Evolutionary conservation across 1,140 invertebrate species (phyloP), one percentile per base, ranked within the genome.

Genomic region (Reticulitermes speratus): DNA sequence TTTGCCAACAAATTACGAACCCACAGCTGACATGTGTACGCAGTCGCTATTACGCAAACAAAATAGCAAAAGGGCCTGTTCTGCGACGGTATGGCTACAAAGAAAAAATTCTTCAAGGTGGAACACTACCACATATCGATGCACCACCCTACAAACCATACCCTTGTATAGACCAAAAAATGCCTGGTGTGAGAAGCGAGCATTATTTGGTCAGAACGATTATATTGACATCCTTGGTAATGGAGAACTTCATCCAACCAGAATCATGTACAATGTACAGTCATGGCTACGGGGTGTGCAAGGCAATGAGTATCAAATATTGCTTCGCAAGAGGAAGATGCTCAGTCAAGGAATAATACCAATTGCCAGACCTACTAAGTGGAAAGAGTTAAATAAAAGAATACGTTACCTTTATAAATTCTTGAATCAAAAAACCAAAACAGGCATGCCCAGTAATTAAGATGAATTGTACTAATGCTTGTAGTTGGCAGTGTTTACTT

Each of bases 141-240:
- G 82, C 91, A 91, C 44, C 89, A 90, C 44, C 90, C 90, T 88
- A 88, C 94, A 38, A n/a, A 93, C 94, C 23, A 93, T 97, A 89
- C 95, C 95, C 6, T 90, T 93, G 55, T 97, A 97, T 91, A 88
- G 93, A 87, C 96, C 96, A 1, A 93, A 92, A 88, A 93, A 97
- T 91, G 87, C 89, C 2, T 99, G 97, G 97, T 89, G 90, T 19
- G 92, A 95, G 88, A 95, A 94, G 88, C 93, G 93, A 90, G 97
- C 97, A 19, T 89, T 97, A 0, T 98, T 97, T 92, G 98, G 98
- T 3, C 97, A 99, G 90, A 99, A 99, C 92, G 98, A 99, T 91
- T 99, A 98, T 89, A 98, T 99, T 86, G 97, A 99, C 91, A 98
- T 99, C 85, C 92, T 99, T 48, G 97, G 97, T 3, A 94, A 95